Percentiles rank a stretch among this genome's conserved stretches.
These are phyloP conservation scores for Nicator chloris DNA, from an alignment of 2,113 vertebrate species.

Conservation along the genomic window DNA sequence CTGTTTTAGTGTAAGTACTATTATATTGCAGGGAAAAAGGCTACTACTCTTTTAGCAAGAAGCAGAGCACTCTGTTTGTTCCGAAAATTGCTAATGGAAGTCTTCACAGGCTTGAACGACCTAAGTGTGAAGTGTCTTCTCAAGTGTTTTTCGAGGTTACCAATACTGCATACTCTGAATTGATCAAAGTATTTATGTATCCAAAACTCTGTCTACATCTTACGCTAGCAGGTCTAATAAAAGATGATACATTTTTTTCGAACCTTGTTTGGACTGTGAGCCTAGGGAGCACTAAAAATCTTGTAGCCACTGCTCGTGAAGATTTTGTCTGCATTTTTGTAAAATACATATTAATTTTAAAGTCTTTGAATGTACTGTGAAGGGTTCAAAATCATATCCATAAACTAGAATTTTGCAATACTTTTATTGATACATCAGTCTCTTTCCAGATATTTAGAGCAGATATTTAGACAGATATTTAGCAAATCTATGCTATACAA, in stretches of 20 bases:
- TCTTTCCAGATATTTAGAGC: neutral
- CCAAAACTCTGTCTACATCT: neutral
- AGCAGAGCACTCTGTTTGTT: neutral
- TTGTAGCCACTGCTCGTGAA: neutral
- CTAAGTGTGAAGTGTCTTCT: neutral
- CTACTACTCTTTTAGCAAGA: neutral
- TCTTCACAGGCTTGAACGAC: neutral
- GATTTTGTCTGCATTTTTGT: neutral
- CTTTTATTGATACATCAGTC: neutral
- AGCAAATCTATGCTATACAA: neutral
- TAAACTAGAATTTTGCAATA: neutral
- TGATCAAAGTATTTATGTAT: neutral
- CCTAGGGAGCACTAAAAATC: neutral
- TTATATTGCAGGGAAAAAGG: neutral
- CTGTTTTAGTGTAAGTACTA: neutral
- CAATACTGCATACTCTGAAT: neutral
- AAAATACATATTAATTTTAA: neutral
- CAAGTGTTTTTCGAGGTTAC: neutral
- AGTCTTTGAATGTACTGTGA: neutral
- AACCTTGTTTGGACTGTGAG: neutral
- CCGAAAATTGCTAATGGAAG: slow-evolving; percentile 12
- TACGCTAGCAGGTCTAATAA: neutral
- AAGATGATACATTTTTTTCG: neutral
- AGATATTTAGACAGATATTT: neutral
- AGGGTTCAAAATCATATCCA: neutral